phyloP scores from a whole-genome alignment of 2,888 invertebrate species.

The Sphaerophoria taeniata region DNA sequence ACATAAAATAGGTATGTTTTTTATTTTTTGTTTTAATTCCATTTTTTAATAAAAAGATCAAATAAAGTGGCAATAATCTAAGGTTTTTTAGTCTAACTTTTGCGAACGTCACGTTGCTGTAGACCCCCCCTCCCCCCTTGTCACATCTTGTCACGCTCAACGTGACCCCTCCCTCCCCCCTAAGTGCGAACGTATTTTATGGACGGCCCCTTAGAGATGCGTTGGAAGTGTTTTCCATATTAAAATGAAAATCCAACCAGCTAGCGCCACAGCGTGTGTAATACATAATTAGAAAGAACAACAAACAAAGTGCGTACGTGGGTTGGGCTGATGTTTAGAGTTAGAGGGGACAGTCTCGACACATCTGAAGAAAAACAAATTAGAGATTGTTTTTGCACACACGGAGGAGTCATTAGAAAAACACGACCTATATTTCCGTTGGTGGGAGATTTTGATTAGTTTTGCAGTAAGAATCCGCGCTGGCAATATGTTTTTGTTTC shows the following conservation, averaged over 20 bases:
- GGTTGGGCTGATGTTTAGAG: neutral
- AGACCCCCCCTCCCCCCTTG: too few relatives aligned
- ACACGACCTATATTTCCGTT: neutral
- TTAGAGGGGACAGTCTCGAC: neutral
- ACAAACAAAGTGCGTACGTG: constrained; percentile 4
- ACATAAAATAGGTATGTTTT: too few relatives aligned
- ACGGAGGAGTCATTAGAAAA: neutral
- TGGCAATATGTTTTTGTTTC: too few relatives aligned
- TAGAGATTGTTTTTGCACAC: constrained; percentile 41
- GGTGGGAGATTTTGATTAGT: neutral
- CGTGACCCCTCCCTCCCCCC: too few relatives aligned
- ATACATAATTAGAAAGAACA: constrained; percentile 13
- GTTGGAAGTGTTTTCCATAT: neutral
- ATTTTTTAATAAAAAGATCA: too few relatives aligned
- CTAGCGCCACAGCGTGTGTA: neutral
- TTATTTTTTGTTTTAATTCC: too few relatives aligned
- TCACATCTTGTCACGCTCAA: too few relatives aligned
- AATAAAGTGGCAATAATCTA: too few relatives aligned
- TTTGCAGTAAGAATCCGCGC: neutral
- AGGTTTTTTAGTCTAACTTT: too few relatives aligned
- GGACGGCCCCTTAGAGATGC: neutral
- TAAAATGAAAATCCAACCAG: neutral
- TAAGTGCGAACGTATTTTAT: too few relatives aligned
- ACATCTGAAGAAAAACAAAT: constrained; percentile 17
- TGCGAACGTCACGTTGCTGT: too few relatives aligned